Percentiles rank a stretch among this genome's conserved stretches.
phyloP scores from a whole-genome alignment of 2,797 vertebrate genomes.

The Aulostomus chinensis region DNA sequence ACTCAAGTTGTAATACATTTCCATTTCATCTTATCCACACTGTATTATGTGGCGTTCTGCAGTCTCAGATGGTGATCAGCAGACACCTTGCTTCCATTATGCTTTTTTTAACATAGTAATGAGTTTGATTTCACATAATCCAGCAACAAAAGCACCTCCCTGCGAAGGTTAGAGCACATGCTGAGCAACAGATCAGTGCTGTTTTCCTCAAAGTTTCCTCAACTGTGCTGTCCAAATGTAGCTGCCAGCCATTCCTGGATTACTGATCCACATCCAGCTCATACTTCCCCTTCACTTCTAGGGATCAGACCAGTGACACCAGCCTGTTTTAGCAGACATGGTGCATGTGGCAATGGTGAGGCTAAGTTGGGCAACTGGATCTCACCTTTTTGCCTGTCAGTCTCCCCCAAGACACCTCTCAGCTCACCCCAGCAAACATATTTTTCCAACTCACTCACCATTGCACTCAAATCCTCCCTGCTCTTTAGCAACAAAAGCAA shows the following conservation, averaged over 20 bases:
- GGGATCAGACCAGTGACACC: conserved; percentile 10
- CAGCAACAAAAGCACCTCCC: background rate
- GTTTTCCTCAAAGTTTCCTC: no score
- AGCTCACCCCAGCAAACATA: conserved; percentile 59
- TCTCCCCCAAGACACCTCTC: conserved; percentile 43
- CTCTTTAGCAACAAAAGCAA: conserved; percentile 32
- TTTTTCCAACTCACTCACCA: conserved; percentile 65
- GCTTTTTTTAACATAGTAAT: no score
- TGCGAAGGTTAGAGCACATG: background rate
- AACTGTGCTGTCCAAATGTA: no score
- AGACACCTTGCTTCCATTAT: no score
- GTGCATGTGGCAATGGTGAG: conserved; percentile 7
- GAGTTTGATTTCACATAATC: background rate
- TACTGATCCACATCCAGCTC: conserved; percentile 17
- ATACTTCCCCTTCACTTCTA: conserved; percentile 15
- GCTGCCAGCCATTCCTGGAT: conserved; percentile 44
- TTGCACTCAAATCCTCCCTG: conserved; percentile 33
- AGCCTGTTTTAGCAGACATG: background rate
- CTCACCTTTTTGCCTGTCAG: conserved; percentile 47
- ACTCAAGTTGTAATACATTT: no score
- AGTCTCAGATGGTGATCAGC: no score
- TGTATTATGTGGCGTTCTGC: no score
- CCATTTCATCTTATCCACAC: no score
- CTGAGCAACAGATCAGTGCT: conserved; percentile 1
- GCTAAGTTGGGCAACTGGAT: conserved; percentile 13